phyloP scores from a whole-genome alignment of 2,888 invertebrate species.

The Tuberolachnus salignus region DNA sequence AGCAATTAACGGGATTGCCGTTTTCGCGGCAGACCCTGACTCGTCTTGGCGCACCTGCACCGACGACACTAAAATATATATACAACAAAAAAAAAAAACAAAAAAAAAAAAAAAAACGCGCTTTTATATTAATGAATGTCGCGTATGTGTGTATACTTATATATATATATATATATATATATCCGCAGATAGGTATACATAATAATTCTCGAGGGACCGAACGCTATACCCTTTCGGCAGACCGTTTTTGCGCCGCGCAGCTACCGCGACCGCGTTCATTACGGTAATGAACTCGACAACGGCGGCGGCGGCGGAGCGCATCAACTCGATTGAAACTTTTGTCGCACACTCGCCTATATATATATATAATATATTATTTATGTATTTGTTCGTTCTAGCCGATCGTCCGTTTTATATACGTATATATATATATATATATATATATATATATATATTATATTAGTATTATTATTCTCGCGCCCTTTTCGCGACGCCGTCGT shows the following conservation, averaged over 20 bases:
- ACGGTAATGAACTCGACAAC: constrained; percentile 30
- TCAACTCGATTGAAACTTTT: constrained; percentile 19
- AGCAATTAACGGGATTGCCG: constrained; percentile 29
- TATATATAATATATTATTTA: neutral
- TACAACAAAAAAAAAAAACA: no score
- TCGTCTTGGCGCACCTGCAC: neutral
- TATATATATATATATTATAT: neutral
- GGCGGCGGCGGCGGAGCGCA: neutral
- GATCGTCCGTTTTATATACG: neutral
- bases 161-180: constrained; percentile 1
- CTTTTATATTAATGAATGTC: constrained; percentile 19
- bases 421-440: neutral
- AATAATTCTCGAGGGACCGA: constrained; percentile 31
- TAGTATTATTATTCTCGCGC: neutral
- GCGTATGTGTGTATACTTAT: neutral
- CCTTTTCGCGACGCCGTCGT: neutral
- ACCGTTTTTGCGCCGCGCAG: constrained; percentile 12
- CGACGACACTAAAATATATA: neutral
- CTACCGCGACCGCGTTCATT: constrained; percentile 30
- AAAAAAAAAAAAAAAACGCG: neutral
- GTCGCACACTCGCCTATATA: neutral
- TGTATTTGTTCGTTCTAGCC: no score
- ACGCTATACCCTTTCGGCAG: constrained; percentile 36
- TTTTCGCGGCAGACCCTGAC: neutral
- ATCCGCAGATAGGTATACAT: neutral